A percentile compares a stretch with the other conserved stretches of the same genome.
phyloP scores from a whole-genome alignment of 2,113 vertebrate genomes.

The Crotalus helleri region DNA sequence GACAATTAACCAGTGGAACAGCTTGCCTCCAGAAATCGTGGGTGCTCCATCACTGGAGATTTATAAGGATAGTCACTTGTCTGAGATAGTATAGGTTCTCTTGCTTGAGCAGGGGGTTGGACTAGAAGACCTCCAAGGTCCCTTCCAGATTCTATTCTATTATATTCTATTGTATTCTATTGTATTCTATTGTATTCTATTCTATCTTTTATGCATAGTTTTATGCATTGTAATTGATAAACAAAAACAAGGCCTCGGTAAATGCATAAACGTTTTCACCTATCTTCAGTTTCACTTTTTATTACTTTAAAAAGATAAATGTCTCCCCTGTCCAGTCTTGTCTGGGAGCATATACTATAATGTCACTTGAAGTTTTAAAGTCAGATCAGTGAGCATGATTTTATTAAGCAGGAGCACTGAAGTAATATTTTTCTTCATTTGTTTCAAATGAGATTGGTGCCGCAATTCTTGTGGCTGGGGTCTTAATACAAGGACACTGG shows the following conservation, averaged over 20 bases:
- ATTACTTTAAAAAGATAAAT: background rate
- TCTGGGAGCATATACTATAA: background rate
- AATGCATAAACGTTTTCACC: background rate
- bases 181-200: too few species aligned
- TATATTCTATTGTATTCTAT: too few species aligned
- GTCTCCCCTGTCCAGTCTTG: background rate
- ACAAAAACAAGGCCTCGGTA: background rate
- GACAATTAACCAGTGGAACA: too few species aligned
- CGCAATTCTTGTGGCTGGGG: background rate
- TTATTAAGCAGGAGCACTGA: background rate
- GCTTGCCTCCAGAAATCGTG: too few species aligned
- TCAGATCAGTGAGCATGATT: background rate
- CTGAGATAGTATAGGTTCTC: too few species aligned
- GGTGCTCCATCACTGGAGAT: too few species aligned
- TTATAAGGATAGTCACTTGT: too few species aligned
- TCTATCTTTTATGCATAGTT: background rate
- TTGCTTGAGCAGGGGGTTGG: too few species aligned
- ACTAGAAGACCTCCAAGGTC: too few species aligned
- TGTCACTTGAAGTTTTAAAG: background rate
- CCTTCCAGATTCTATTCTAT: too few species aligned
- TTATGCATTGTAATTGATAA: background rate
- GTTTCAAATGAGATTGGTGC: background rate
- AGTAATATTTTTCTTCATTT: background rate
- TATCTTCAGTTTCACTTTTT: background rate
- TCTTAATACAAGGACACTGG: background rate